A percentile compares a stretch with the other conserved stretches of the same genome.
phyloP scores from a whole-genome alignment of 23 tunicate genomes.

The Trididemnum clinides region DNA sequence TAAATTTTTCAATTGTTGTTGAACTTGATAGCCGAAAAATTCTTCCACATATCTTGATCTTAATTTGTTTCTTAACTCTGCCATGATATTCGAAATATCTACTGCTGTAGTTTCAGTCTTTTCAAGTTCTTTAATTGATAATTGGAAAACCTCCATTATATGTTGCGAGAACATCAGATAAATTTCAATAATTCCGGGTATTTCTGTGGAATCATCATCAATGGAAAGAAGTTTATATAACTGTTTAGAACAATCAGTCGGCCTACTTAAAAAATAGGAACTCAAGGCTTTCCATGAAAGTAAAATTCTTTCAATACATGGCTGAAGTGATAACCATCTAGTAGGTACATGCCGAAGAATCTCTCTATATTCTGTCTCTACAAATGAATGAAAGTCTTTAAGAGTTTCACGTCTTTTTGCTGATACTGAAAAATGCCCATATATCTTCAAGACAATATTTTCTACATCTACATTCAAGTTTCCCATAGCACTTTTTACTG shows the following conservation, averaged over 20 bases:
- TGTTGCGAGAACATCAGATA: not conserved
- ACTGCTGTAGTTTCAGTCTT: not conserved
- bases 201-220: not conserved
- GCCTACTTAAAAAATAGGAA: not conserved
- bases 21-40: not conserved
- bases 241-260: not conserved
- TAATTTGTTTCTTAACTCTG: not conserved
- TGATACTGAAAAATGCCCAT: not conserved
- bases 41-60: not conserved
- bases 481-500: not conserved
- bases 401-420: not conserved
- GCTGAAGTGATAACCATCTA: not conserved
- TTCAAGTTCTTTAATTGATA: not conserved
- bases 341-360: constrained; percentile 16
- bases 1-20: not conserved
- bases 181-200: not conserved
- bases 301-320: not conserved
- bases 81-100: not conserved
- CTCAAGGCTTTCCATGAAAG: constrained; percentile 2
- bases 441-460: not conserved
- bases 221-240: not conserved
- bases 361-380: not conserved
- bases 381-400: not conserved
- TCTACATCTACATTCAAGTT: not conserved
- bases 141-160: not conserved